These are phyloP conservation scores for Papilio dardanus DNA, from an alignment of 1,140 invertebrate genomes.

Conservation along the genomic window DNA sequence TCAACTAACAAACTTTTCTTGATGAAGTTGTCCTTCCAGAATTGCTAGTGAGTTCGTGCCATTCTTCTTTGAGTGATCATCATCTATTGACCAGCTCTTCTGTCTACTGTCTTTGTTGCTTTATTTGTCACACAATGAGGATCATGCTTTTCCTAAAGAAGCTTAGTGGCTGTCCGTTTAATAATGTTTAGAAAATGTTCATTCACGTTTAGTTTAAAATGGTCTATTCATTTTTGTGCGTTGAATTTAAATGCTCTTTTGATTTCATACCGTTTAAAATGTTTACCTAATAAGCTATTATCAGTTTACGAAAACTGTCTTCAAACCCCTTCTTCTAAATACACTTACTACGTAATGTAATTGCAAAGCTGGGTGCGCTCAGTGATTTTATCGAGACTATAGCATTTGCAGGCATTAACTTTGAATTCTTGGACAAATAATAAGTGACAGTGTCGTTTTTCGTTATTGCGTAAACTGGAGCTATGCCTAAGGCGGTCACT, in stretches of 20 bases:
- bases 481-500: constrained; percentile 63
- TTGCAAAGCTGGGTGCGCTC: neutral
- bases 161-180: neutral
- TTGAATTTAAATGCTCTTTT: neutral
- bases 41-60: neutral
- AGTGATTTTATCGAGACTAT: constrained; percentile 34
- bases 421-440: constrained; percentile 20
- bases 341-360: neutral
- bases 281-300: neutral
- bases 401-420: neutral
- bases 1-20: too few relatives aligned
- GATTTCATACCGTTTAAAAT: neutral
- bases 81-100: neutral
- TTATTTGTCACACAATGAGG: too few relatives aligned
- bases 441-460: constrained; percentile 67
- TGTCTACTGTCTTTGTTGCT: neutral
- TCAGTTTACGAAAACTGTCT: neutral
- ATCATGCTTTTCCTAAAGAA: neutral
- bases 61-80: neutral
- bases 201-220: neutral
- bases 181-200: neutral
- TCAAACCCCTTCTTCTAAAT: neutral
- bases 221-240: neutral
- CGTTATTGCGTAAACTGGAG: constrained; percentile 67
- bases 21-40: too few relatives aligned